Evolutionary conservation across 2,888 invertebrate species (phyloP).

Genomic region (Quadriops clusia): DNA sequence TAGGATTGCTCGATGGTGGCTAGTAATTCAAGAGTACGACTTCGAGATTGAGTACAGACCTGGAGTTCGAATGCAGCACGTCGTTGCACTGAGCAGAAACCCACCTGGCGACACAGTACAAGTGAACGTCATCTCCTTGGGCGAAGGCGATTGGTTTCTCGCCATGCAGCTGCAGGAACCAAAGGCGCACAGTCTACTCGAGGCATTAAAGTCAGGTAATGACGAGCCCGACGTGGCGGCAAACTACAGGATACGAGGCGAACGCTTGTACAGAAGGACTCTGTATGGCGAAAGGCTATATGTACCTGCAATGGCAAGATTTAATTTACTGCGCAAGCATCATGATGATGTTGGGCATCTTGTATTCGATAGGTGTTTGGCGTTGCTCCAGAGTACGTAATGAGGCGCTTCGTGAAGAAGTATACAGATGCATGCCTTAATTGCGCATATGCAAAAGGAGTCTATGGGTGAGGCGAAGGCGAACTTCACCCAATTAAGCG

Average conservation of each 20-base stretch:
- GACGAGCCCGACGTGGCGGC: constrained; percentile 10
- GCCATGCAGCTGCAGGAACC: constrained; percentile 18
- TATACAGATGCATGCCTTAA: constrained; percentile 21
- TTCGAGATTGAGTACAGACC: constrained; percentile 22
- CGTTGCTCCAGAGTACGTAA: constrained; percentile 18
- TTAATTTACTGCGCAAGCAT: constrained; percentile 21
- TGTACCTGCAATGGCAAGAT: constrained; percentile 19
- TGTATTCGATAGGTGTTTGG: constrained; percentile 15
- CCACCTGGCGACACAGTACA: too few relatives aligned
- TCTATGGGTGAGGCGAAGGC: constrained; percentile 18
- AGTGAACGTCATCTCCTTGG: constrained; percentile 2
- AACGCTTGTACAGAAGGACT: constrained; percentile 10
- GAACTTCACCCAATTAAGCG: constrained; percentile 18
- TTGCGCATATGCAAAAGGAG: constrained; percentile 14
- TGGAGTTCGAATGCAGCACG: constrained; percentile 23
- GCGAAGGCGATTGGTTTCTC: constrained; percentile 18
- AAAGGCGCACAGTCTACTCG: constrained; percentile 13
- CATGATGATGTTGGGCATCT: constrained; percentile 25
- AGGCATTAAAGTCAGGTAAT: constrained; percentile 4
- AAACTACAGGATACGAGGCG: constrained; percentile 11
- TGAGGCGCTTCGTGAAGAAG: constrained; percentile 20
- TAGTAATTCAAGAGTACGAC: constrained; percentile 22
- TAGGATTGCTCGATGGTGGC: constrained; percentile 25
- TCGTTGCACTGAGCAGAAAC: constrained; percentile 22
- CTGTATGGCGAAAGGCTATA: constrained; percentile 11